phyloP scores from a whole-genome alignment of 2,888 invertebrate genomes.

The Tenthredo mesomela region DNA sequence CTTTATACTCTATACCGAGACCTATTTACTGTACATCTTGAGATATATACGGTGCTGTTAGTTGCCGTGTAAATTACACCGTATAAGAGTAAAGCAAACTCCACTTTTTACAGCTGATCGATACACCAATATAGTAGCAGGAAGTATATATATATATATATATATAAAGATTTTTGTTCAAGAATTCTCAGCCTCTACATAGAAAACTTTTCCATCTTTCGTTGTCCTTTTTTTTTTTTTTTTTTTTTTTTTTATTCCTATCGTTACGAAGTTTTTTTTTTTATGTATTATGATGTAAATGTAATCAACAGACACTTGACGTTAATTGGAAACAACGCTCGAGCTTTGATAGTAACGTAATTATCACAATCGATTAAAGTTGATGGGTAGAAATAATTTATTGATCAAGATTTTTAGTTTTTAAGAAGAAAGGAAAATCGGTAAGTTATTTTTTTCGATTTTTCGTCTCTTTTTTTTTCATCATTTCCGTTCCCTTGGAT shows the following conservation, averaged over 20 bases:
- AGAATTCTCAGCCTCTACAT: background rate
- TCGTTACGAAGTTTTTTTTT: background rate
- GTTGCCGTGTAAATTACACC: constrained; percentile 25
- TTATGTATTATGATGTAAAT: background rate
- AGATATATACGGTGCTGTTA: constrained; percentile 20
- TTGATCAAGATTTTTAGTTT: background rate
- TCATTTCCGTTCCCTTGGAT: background rate
- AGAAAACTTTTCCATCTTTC: background rate
- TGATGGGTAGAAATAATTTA: background rate
- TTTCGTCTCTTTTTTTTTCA: background rate
- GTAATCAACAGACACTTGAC: background rate
- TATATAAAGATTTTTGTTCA: background rate
- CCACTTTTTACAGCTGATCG: background rate
- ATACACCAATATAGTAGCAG: background rate
- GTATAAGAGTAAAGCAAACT: constrained; percentile 27
- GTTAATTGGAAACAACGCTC: background rate
- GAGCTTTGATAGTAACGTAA: background rate
- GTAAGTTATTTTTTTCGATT: background rate
- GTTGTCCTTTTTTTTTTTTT: background rate
- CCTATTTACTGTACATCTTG: background rate
- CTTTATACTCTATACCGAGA: background rate
- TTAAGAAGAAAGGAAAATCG: background rate
- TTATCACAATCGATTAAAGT: background rate
- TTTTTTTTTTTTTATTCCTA: no score
- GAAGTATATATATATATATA: background rate